phyloP scores from a whole-genome alignment of 2,797 vertebrate genomes.

The Monodelphis domestica region DNA sequence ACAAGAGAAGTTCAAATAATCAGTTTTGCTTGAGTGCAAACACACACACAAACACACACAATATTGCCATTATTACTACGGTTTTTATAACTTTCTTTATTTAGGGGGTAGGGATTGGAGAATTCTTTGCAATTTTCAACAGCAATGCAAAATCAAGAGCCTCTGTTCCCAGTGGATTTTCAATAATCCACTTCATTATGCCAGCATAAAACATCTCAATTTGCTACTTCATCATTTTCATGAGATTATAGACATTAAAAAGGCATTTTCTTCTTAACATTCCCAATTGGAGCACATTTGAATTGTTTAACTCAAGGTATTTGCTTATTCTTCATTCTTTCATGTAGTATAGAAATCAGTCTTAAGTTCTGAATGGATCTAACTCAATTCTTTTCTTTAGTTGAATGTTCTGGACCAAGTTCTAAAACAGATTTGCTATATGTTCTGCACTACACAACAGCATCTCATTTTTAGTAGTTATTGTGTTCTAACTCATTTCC shows the following conservation, averaged over 20 bases:
- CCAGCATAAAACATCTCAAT: background rate
- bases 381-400: background rate
- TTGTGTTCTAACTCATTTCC: background rate
- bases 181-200: background rate
- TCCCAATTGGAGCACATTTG: background rate
- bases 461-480: background rate
- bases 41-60: background rate
- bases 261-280: background rate
- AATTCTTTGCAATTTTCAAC: background rate
- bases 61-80: background rate
- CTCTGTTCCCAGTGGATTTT: background rate
- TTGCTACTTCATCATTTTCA: background rate
- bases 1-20: background rate
- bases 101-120: background rate
- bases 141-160: background rate
- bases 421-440: background rate
- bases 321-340: background rate
- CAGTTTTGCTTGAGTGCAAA: background rate
- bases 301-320: background rate
- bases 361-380: background rate
- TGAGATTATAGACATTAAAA: background rate
- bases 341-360: background rate
- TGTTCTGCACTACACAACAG: background rate
- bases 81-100: background rate
- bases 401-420: background rate